phyloP scores from a whole-genome alignment of 64 coral and sea anemone genomes.

The Astreopora myriophthalma region DNA sequence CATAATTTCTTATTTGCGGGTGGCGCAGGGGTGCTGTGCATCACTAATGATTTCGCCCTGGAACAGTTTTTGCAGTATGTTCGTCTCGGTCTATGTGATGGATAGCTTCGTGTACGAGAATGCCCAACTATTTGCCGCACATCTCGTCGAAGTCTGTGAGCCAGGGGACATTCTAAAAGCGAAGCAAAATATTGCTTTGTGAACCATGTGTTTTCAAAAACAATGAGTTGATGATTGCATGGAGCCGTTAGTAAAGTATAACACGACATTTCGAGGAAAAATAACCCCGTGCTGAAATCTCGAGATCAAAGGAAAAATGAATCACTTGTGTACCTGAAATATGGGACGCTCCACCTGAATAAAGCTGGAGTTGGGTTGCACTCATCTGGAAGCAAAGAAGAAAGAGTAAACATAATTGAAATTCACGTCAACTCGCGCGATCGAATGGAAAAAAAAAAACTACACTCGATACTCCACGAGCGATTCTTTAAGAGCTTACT shows the following conservation, averaged over 20 bases:
- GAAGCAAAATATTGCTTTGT: constrained; percentile 51
- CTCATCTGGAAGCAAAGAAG: constrained; percentile 65
- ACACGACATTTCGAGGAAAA: constrained; percentile 71
- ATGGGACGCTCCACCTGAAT: background rate
- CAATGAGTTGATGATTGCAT: constrained; percentile 68
- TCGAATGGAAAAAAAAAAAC: constrained; percentile 27
- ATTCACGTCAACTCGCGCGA: constrained; percentile 73
- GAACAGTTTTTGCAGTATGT: constrained; percentile 55
- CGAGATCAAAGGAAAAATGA: background rate
- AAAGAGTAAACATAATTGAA: constrained; percentile 83
- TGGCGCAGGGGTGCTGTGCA: constrained; percentile 10
- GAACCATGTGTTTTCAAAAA: constrained; percentile 94
- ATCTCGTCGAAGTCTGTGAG: constrained; percentile 36
- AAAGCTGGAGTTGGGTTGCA: constrained; percentile 36
- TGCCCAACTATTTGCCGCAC: constrained; percentile 59
- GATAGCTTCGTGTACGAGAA: constrained; percentile 83
- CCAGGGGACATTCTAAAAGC: constrained; percentile 74
- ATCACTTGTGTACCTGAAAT: constrained; percentile 71
- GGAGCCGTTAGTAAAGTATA: constrained; percentile 76
- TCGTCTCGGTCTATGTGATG: constrained; percentile 67
- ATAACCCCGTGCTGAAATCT: constrained; percentile 56
- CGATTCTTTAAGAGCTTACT: constrained; percentile 41
- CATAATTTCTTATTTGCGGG: constrained; percentile 90
- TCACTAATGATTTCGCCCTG: constrained; percentile 41
- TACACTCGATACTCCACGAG: background rate